Conservation (phyloP, 2,797 vertebrate species). For the Notolabrus celidotus region DNA sequence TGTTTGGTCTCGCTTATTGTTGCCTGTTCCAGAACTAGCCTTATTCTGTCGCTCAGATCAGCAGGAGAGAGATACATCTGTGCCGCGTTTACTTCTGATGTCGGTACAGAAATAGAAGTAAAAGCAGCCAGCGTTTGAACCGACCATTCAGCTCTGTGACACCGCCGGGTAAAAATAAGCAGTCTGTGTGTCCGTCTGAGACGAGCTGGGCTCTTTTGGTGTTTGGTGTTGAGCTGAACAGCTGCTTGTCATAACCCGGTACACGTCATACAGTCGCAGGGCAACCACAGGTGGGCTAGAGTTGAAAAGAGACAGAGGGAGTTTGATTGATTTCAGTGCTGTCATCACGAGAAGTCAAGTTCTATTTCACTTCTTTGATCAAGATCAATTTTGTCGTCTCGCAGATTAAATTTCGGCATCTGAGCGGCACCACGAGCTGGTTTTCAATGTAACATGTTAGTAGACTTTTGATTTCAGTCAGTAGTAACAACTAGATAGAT, state of each 20-base stretch:
- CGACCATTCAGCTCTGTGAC: constrained; percentile 67
- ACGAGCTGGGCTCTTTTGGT: constrained; percentile 41
- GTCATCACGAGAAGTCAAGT: not conserved
- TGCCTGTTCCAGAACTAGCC: constrained; percentile 70
- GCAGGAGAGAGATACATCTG: constrained; percentile 73
- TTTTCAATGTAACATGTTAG: not conserved
- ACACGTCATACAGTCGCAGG: not conserved
- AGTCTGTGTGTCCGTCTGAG: constrained; percentile 26
- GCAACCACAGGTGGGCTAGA: constrained; percentile 39
- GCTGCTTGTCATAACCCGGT: constrained; percentile 47
- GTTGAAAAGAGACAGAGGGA: not conserved
- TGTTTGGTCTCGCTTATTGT: constrained; percentile 64
- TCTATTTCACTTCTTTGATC: not conserved
- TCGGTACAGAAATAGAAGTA: constrained; percentile 71
- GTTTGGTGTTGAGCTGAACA: constrained; percentile 43
- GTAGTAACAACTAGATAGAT: too few species aligned
- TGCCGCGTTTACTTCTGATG: constrained; percentile 64
- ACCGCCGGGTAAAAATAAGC: constrained; percentile 60
- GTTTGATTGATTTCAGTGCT: not conserved
- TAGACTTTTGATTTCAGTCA: too few species aligned
- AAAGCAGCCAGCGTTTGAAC: constrained; percentile 64
- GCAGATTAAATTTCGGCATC: not conserved
- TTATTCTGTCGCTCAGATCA: constrained; percentile 82
- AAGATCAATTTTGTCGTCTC: not conserved
- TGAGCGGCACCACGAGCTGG: not conserved